phyloP scores from a whole-genome alignment of 2,797 vertebrate genomes.

The Artibeus lituratus region DNA sequence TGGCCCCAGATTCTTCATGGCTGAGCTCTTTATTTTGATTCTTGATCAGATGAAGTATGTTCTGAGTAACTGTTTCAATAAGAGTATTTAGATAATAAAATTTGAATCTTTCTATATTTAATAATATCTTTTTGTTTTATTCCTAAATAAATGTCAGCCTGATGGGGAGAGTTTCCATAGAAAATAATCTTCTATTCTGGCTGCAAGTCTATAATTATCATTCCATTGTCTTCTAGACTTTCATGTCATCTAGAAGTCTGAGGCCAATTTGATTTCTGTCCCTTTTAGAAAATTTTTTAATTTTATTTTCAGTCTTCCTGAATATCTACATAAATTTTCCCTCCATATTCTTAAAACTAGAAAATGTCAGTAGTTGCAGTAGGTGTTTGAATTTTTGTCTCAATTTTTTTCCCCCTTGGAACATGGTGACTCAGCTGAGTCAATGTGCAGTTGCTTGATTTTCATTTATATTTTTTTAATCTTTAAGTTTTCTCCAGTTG shows the following conservation, averaged over 20 bases:
- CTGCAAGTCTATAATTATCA: neutral
- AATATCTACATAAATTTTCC: neutral
- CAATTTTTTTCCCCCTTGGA: neutral
- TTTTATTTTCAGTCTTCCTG: neutral
- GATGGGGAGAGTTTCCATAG: neutral
- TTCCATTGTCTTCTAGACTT: neutral
- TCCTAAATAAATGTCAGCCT: neutral
- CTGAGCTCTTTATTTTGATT: neutral
- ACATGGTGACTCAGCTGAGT: neutral
- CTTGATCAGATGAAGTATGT: neutral
- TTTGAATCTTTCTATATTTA: conserved; percentile 18
- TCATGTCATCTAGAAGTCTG: neutral
- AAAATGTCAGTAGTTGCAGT: neutral
- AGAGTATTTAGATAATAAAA: neutral
- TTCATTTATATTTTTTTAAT: conserved; percentile 9
- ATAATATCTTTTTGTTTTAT: neutral
- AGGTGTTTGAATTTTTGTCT: neutral
- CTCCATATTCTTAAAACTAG: neutral
- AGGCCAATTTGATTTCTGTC: neutral
- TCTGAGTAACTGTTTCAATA: neutral
- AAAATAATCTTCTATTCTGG: neutral
- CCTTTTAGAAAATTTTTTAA: neutral
- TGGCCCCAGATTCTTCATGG: neutral
- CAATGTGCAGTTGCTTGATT: neutral
- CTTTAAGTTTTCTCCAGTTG: neutral